These are phyloP conservation scores for Ophioninae sp. DNA, from an alignment of 2,888 invertebrate genomes.

Conservation along the genomic window DNA sequence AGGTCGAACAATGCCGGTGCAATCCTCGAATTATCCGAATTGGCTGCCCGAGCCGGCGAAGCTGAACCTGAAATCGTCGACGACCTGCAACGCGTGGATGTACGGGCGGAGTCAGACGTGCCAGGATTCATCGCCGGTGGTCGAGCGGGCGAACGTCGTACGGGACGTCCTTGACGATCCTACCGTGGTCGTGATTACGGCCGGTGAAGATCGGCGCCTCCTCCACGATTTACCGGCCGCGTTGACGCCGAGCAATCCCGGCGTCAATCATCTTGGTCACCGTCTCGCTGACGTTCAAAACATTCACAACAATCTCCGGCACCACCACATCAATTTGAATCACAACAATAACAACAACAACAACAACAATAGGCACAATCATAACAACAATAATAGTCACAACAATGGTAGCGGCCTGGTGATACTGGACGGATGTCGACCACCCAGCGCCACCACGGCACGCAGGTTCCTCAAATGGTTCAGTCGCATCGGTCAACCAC, in stretches of 20 bases:
- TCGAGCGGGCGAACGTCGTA: slow-evolving; percentile 62
- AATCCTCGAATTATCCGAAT: slow-evolving; percentile 58
- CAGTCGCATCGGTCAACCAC: slow-evolving; percentile 82
- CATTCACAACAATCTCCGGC: slow-evolving; percentile 52
- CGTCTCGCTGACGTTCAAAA: slow-evolving; percentile 21
- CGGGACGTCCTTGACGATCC: slow-evolving; percentile 58
- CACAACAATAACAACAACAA: slow-evolving; percentile 60
- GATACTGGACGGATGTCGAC: slow-evolving; percentile 75
- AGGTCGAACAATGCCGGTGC: slow-evolving; percentile 52
- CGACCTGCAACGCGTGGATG: slow-evolving; percentile 76
- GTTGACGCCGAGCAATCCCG: slow-evolving; percentile 49
- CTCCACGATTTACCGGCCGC: slow-evolving; percentile 44
- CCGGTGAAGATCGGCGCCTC: slow-evolving; percentile 41
- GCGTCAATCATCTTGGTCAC: slow-evolving; percentile 47
- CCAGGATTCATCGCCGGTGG: slow-evolving; percentile 47
- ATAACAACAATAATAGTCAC: slow-evolving; percentile 62
- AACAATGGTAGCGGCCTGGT: slow-evolving; percentile 73
- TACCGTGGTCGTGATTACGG: slow-evolving; percentile 32
- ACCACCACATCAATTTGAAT: slow-evolving; percentile 52
- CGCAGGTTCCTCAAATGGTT: slow-evolving; percentile 83
- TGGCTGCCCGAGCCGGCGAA: slow-evolving; percentile 76
- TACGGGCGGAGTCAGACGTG: slow-evolving; percentile 68
- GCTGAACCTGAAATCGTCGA: slow-evolving; percentile 73
- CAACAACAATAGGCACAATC: slow-evolving; percentile 51
- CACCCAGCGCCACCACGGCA: slow-evolving; percentile 80